phyloP scores from a whole-genome alignment of 2,888 invertebrate genomes.

The Papilio protenor region DNA sequence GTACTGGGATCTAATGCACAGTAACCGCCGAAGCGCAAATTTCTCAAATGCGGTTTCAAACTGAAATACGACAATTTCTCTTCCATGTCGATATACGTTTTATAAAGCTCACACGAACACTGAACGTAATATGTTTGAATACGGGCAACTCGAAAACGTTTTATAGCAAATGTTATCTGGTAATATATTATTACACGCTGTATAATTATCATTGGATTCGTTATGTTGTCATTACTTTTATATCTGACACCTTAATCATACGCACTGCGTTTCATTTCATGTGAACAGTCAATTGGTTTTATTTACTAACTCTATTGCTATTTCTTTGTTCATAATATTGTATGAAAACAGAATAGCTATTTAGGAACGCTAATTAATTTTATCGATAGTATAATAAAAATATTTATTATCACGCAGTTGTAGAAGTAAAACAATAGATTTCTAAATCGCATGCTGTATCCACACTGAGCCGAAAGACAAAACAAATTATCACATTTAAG shows the following conservation, averaged over 20 bases:
- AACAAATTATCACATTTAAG: too few species aligned
- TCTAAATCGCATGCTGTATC: too few species aligned
- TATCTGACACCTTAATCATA: neutral
- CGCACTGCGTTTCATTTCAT: neutral
- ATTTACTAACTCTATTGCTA: neutral
- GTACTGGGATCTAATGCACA: conserved; percentile 56
- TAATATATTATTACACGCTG: neutral
- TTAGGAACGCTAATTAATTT: too few species aligned
- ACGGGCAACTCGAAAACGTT: conserved; percentile 1
- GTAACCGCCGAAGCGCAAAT: conserved; percentile 56
- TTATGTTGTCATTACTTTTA: neutral
- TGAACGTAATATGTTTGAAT: neutral
- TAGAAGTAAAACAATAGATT: too few species aligned
- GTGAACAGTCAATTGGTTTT: neutral
- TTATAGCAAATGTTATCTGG: neutral
- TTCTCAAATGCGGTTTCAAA: conserved; percentile 57
- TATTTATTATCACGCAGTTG: too few species aligned
- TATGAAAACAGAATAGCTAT: neutral
- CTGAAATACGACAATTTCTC: conserved; percentile 55
- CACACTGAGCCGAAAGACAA: too few species aligned
- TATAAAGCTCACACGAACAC: conserved; percentile 39
- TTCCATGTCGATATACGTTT: conserved; percentile 39
- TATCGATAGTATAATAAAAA: too few species aligned
- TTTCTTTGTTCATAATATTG: neutral
- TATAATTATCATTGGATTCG: neutral